Evolutionary conservation across 2,888 invertebrate species (phyloP), one percentile per base, ranked within the genome.

Genomic region (Leptarthrus brevirostris): DNA sequence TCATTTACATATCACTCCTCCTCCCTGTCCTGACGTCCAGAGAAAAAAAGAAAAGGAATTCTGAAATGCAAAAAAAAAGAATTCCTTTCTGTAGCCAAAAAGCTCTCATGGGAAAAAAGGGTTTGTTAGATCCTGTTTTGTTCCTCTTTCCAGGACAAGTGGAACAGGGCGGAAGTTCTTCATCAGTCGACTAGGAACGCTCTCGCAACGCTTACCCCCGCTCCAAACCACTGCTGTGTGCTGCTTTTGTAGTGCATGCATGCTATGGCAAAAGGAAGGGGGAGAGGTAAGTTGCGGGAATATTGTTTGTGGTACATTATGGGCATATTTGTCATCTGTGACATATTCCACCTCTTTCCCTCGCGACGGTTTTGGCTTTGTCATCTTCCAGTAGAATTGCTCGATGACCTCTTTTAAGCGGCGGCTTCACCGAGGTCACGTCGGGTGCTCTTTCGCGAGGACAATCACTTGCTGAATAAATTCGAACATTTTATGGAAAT

Each of bases 111-210:
- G 30, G 34, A 69, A 52, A 20, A 69, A 52, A 34, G 12, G 16
- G 30, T 30, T 52, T 69, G 49, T 52, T 52, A 30, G 52, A 69
- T 20, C n/a, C n/a, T 69, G 30, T 26, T 69, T 52, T 69, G 49
- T 69, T 34, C 52, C n/a, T 52, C 16, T 52, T 69, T 69, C 20
- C n/a, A 69, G 52, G 69, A 69, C 69, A 69, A 69, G 69, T 69
- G 52, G 69, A 69, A 2, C 34, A 34, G 34, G 52, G 69, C 52
- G 52, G 69, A 69, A 69, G 52, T 69, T 69, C 52, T 69, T 52
- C 69, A 69, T 69, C 52, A 69, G 69, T 20, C 16, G 52, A 69
- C 30, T 52, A 18, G 30, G 30, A 34, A 69, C 30, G 69, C 52
- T 52, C 14, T 6, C 14, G 20, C n/a, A 2, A n/a, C 12, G 40